Evolutionary conservation across 2,888 invertebrate species (phyloP).

Genomic region (Lordiphosa andalusiaca): DNA sequence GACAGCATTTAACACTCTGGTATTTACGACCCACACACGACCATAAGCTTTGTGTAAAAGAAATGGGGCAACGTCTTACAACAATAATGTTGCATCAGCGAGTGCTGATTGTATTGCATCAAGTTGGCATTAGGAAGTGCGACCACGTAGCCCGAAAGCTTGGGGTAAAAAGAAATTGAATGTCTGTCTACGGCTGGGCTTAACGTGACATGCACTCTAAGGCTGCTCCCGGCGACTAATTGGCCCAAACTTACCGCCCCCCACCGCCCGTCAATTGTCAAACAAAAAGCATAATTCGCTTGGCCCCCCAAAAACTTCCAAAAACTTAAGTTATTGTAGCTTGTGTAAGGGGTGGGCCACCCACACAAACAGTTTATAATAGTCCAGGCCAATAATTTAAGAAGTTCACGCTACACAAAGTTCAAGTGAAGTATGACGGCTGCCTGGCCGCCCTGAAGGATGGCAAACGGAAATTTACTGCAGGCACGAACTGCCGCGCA

Average conservation of each 20-base stretch:
- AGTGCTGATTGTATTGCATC: constrained; percentile 58
- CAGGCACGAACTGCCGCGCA: constrained; percentile 54
- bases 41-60: constrained; percentile 7
- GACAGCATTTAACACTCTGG: constrained; percentile 63
- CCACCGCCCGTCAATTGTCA: constrained; percentile 54
- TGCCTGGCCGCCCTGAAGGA: constrained; percentile 50
- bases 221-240: constrained; percentile 43
- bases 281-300: constrained; percentile 58
- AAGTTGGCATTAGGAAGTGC: constrained; percentile 51
- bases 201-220: constrained; percentile 9
- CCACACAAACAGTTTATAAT: constrained; percentile 43
- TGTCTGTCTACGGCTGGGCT: background rate
- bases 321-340: constrained; percentile 15
- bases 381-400: constrained; percentile 66
- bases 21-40: constrained; percentile 45
- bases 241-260: constrained; percentile 49
- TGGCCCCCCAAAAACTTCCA: constrained; percentile 21
- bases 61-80: constrained; percentile 33
- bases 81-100: constrained; percentile 28
- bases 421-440: constrained; percentile 64
- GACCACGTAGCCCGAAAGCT: constrained; percentile 41
- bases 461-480: constrained; percentile 74
- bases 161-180: constrained; percentile 1
- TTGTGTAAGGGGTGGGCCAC: constrained; percentile 7
- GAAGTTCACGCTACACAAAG: constrained; percentile 74